These are phyloP conservation scores for Halichoeres trimaculatus DNA, from an alignment of 2,113 vertebrate genomes.

Conservation along the genomic window DNA sequence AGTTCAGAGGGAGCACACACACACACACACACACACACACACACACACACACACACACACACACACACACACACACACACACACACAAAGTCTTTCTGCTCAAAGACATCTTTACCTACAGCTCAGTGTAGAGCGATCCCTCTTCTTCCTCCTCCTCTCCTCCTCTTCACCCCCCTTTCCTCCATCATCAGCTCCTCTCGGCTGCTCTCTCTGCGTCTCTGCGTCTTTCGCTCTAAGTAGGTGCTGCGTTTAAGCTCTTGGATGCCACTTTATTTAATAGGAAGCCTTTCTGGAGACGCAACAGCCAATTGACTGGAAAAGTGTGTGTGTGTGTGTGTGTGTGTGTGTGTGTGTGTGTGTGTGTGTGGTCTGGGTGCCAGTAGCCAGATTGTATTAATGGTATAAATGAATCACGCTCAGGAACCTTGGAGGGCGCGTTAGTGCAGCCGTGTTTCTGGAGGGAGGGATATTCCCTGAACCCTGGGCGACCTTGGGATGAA, in stretches of 20 bases:
- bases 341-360: not conserved
- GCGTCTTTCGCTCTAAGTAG: slow-evolving; percentile 40
- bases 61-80: slow-evolving; percentile 14
- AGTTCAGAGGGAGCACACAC: slow-evolving; percentile 10
- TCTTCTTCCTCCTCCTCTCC: slow-evolving; percentile 27
- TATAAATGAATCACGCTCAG: slow-evolving; percentile 70
- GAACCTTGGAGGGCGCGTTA: slow-evolving; percentile 42
- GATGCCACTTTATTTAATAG: slow-evolving; percentile 67
- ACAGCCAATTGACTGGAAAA: slow-evolving; percentile 33
- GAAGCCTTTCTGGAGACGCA: slow-evolving; percentile 39
- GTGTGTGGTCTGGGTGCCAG: slow-evolving; percentile 39
- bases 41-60: slow-evolving; percentile 2
- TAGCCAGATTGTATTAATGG: slow-evolving; percentile 71
- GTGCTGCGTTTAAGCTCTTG: slow-evolving; percentile 60
- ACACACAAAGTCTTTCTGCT: not conserved
- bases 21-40: slow-evolving; percentile 13
- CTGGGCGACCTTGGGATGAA: slow-evolving; percentile 60
- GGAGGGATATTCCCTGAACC: slow-evolving; percentile 65
- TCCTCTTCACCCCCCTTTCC: slow-evolving; percentile 1
- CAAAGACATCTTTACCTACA: not conserved
- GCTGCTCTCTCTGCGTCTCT: not conserved
- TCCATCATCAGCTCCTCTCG: slow-evolving; percentile 24
- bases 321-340: slow-evolving; percentile 3
- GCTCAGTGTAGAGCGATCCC: slow-evolving; percentile 16
- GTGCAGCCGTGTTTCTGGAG: slow-evolving; percentile 51